These are phyloP conservation scores for Emydocephalus ijimae DNA, from an alignment of 2,113 vertebrate species.

Conservation along the genomic window DNA sequence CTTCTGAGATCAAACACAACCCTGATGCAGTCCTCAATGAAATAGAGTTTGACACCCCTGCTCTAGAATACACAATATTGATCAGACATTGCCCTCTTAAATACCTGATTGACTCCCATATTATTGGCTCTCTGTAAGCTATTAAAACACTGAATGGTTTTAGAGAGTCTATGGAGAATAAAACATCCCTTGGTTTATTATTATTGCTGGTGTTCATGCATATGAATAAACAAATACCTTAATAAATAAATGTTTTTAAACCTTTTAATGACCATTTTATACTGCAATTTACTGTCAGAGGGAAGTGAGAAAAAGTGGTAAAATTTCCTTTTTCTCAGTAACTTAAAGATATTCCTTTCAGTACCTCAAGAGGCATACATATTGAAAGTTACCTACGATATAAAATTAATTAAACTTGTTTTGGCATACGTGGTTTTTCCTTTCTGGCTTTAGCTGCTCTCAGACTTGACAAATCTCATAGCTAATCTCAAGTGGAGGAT, in stretches of 20 bases:
- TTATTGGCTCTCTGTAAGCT: background rate
- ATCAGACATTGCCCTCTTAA: background rate
- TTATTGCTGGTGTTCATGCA: background rate
- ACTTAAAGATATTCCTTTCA: background rate
- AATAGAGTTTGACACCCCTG: no score
- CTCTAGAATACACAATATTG: background rate
- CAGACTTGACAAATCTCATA: background rate
- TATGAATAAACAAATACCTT: background rate
- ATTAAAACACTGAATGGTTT: background rate
- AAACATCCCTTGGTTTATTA: background rate
- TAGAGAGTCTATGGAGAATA: background rate
- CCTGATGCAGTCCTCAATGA: no score
- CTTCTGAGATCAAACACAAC: no score
- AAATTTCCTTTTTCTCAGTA: background rate
- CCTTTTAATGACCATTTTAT: background rate
- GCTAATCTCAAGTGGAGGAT: background rate
- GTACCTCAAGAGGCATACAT: background rate
- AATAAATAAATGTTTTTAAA: background rate
- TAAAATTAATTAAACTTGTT: background rate
- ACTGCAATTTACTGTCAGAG: background rate
- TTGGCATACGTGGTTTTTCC: background rate
- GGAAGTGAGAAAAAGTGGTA: background rate
- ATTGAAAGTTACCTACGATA: background rate
- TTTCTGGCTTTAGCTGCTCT: background rate
- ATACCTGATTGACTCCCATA: background rate